These are phyloP conservation scores for Papilio protenor DNA, from an alignment of 2,888 invertebrate genomes.

Conservation along the genomic window DNA sequence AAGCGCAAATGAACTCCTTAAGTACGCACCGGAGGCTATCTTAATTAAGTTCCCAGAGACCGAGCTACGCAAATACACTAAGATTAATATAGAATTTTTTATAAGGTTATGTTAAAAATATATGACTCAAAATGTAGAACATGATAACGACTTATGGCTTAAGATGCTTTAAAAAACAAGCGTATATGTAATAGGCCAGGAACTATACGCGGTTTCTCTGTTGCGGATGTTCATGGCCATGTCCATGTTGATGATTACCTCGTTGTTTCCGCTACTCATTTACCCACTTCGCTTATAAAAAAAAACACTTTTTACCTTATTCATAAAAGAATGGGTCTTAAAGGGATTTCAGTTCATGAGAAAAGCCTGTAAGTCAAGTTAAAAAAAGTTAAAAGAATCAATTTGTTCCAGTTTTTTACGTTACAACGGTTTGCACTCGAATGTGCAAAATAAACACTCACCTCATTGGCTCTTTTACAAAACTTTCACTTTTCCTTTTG, in stretches of 20 bases:
- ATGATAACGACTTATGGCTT: background rate
- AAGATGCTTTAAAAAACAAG: background rate
- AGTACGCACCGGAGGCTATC: conserved; percentile 14
- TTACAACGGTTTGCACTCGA: conserved; percentile 34
- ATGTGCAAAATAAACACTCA: conserved; percentile 33
- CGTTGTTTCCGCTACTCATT: no score
- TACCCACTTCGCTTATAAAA: no score
- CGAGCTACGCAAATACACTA: conserved; percentile 7
- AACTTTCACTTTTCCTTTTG: conserved; percentile 32
- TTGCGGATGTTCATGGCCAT: no score
- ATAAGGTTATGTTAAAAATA: background rate
- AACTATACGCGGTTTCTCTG: no score
- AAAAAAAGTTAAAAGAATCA: conserved; percentile 17
- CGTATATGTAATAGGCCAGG: no score
- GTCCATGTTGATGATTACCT: no score
- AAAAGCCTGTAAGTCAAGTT: background rate
- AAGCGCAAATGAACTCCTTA: conserved; percentile 12
- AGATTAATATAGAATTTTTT: conserved; percentile 1
- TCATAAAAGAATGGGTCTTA: background rate
- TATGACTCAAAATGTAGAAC: background rate
- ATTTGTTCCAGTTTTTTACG: conserved; percentile 25
- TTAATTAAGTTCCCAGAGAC: conserved; percentile 23
- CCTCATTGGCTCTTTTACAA: conserved; percentile 32
- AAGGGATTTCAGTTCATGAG: background rate
- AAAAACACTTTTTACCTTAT: background rate